Conservation (phyloP, 2,797 vertebrate species). For the Coendou prehensilis region DNA sequence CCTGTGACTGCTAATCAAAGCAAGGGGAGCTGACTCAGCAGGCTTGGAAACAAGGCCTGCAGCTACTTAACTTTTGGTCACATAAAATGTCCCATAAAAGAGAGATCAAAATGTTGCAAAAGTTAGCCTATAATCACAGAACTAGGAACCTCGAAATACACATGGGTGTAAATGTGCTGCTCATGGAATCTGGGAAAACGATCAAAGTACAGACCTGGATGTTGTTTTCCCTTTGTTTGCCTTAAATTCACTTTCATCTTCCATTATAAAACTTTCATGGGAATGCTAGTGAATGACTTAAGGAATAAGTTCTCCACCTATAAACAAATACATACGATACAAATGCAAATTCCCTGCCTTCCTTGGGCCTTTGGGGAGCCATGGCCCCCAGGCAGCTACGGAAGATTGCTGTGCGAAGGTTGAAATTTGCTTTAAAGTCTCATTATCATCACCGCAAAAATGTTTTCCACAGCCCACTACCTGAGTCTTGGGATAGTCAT, state of each 20-base stretch:
- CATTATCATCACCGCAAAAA: slow-evolving; percentile 18
- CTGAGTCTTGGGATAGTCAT: slow-evolving; percentile 55
- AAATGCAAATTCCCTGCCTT: slow-evolving; percentile 43
- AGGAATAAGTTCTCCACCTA: slow-evolving; percentile 26
- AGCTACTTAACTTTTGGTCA: slow-evolving; percentile 67
- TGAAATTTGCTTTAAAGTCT: slow-evolving; percentile 66
- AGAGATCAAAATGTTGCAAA: slow-evolving; percentile 71
- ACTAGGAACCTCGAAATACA: slow-evolving; percentile 63
- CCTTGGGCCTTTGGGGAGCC: not conserved
- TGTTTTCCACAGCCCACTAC: slow-evolving; percentile 53
- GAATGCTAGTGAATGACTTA: slow-evolving; percentile 8
- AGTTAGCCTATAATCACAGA: slow-evolving; percentile 66
- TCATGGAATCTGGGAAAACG: slow-evolving; percentile 24
- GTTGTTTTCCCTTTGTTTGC: not conserved
- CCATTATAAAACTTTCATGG: slow-evolving; percentile 58
- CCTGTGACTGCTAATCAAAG: slow-evolving; percentile 83
- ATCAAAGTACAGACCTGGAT: not conserved
- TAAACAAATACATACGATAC: slow-evolving; percentile 51
- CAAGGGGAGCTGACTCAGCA: slow-evolving; percentile 77
- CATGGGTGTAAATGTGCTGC: not conserved
- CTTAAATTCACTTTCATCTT: slow-evolving; percentile 66
- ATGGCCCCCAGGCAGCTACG: slow-evolving; percentile 10
- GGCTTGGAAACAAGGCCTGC: slow-evolving; percentile 72
- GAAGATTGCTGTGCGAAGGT: not conserved
- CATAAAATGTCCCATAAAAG: slow-evolving; percentile 70